A percentile compares a stretch with the other conserved stretches of the same genome.
These are phyloP conservation scores for Brotula barbata DNA, from an alignment of 2,797 vertebrate species.

Conservation along the genomic window DNA sequence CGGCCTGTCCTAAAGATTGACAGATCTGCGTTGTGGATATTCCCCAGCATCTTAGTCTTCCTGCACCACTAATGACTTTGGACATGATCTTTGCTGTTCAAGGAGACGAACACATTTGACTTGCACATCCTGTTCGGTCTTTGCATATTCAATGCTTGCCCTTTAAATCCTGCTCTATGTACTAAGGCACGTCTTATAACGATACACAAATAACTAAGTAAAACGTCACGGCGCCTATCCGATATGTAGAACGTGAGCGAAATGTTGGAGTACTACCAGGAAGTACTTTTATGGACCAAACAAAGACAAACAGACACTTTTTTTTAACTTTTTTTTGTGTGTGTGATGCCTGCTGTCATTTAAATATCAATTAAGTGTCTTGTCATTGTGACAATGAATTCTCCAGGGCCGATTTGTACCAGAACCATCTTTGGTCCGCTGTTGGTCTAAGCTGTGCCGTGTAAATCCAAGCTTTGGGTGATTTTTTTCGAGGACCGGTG, in stretches of 20 bases:
- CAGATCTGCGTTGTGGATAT: conserved; percentile 25
- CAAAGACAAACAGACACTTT: too few species aligned
- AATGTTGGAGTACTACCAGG: too few species aligned
- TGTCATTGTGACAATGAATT: conserved; percentile 36
- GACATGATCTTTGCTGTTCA: conserved; percentile 28
- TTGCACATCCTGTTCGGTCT: conserved; percentile 54
- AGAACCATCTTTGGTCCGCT: neutral
- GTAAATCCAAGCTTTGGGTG: conserved; percentile 61
- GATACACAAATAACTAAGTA: too few species aligned
- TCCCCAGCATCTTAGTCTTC: conserved; percentile 30
- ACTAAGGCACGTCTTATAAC: conserved; percentile 15
- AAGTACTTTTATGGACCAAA: too few species aligned
- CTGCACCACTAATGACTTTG: conserved; percentile 48
- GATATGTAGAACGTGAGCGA: too few species aligned
- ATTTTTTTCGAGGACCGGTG: conserved; percentile 51
- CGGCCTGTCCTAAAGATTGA: conserved; percentile 29
- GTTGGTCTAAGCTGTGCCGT: neutral
- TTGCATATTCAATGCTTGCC: conserved; percentile 66
- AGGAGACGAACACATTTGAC: conserved; percentile 53
- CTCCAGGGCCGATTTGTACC: conserved; percentile 17
- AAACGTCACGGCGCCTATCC: too few species aligned
- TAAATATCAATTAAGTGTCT: conserved; percentile 11
- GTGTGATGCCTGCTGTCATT: neutral
- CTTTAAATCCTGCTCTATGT: conserved; percentile 61
- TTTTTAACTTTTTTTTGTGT: too few species aligned